Conservation (phyloP, 2,888 invertebrate genomes). For the Anodontia alba region DNA sequence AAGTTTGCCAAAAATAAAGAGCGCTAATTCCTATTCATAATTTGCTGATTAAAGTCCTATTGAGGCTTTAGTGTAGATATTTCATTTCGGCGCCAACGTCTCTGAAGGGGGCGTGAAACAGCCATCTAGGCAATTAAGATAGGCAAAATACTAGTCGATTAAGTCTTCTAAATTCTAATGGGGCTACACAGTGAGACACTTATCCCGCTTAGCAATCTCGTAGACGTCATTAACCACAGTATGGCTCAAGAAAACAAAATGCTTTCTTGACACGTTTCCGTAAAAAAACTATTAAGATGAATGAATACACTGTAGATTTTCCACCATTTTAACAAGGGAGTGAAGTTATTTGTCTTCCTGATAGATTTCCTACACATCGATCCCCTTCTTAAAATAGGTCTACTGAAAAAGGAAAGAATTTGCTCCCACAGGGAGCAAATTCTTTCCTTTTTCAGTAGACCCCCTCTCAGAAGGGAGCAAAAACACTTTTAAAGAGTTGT, state of each 20-base stretch:
- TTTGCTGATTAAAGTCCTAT: conserved; percentile 14
- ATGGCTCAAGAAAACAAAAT: background rate
- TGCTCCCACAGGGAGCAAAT: too few relatives aligned
- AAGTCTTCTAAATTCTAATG: conserved; percentile 10
- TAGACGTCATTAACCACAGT: background rate
- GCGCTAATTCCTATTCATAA: conserved; percentile 16
- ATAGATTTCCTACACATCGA: too few relatives aligned
- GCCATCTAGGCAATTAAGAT: conserved; percentile 10
- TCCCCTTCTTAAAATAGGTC: too few relatives aligned
- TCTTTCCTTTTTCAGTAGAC: too few relatives aligned
- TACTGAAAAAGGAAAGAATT: too few relatives aligned
- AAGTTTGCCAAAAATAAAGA: conserved; percentile 14
- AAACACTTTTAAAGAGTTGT: too few relatives aligned
- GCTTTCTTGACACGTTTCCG: background rate
- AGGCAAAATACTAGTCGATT: conserved; percentile 12
- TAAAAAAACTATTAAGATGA: too few relatives aligned
- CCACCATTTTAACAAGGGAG: too few relatives aligned
- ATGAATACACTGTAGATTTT: too few relatives aligned
- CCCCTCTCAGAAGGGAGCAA: too few relatives aligned
- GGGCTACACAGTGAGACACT: background rate
- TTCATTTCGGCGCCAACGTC: conserved; percentile 10
- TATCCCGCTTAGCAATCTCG: conserved; percentile 7
- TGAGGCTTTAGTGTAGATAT: conserved; percentile 9
- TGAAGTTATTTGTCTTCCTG: too few relatives aligned
- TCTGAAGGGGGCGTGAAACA: conserved; percentile 17